A percentile compares a stretch with the other conserved stretches of the same genome.
These are phyloP conservation scores for Enteromius unitaeniatus DNA, from an alignment of 2,797 vertebrate species.

Conservation along the genomic window DNA sequence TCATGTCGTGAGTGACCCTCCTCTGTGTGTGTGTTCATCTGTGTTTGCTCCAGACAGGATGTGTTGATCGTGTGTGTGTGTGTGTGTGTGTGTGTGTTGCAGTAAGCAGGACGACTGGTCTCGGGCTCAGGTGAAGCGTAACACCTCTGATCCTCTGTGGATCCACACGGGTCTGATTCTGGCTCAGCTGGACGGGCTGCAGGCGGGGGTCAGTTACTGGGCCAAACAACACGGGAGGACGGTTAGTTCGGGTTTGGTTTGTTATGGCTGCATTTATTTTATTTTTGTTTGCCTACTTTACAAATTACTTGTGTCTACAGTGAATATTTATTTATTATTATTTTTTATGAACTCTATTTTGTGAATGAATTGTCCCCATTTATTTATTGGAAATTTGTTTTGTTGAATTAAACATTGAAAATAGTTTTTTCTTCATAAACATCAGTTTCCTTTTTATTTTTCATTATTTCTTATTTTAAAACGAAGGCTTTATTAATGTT, in stretches of 20 bases:
- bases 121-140: slow-evolving; percentile 81
- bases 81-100: not conserved
- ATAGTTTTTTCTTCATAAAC: not conserved
- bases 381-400: too few species aligned
- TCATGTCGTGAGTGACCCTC: slow-evolving; percentile 82
- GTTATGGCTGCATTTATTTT: not conserved
- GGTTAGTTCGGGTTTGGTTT: slow-evolving; percentile 69
- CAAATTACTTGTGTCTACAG: not conserved
- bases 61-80: not conserved
- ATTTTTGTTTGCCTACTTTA: not conserved
- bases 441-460: not conserved
- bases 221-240: slow-evolving; percentile 76
- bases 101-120: slow-evolving; percentile 89
- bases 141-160: slow-evolving; percentile 85
- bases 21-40: not conserved
- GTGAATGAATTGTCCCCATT: too few species aligned
- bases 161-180: slow-evolving; percentile 83
- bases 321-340: not conserved
- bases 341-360: not conserved
- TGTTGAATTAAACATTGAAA: not conserved
- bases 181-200: slow-evolving; percentile 88
- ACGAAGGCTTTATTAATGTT: not conserved
- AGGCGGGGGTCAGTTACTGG: slow-evolving; percentile 83
- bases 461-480: not conserved
- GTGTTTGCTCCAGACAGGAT: too few species aligned